Percentiles rank a stretch among this genome's conserved stretches.
These are phyloP conservation scores for Epirrhoe alternata DNA, from an alignment of 2,888 invertebrate genomes.

Conservation along the genomic window DNA sequence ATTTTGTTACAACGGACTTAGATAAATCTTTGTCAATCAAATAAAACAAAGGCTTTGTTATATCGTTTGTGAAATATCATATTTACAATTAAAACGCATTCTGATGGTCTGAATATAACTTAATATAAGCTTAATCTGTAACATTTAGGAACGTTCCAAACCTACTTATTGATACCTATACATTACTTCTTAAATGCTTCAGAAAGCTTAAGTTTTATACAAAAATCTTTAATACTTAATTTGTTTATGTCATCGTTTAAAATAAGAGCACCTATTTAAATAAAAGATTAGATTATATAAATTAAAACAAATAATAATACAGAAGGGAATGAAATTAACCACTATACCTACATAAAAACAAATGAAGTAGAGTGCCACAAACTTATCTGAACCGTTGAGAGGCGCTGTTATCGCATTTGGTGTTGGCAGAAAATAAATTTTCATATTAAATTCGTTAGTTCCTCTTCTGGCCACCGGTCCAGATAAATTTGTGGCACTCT, in stretches of 20 bases:
- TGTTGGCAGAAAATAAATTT: no score
- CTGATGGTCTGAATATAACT: slow-evolving; percentile 20
- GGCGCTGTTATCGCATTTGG: no score
- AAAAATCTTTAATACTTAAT: slow-evolving; percentile 21
- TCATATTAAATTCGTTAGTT: no score
- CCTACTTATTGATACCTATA: slow-evolving; percentile 22
- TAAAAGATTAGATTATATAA: slow-evolving; percentile 17
- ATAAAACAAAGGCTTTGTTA: slow-evolving; percentile 10
- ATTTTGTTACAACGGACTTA: slow-evolving; percentile 34
- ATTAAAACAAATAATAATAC: slow-evolving; percentile 20
- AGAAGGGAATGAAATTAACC: slow-evolving; percentile 15
- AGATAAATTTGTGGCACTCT: no score
- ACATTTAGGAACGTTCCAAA: slow-evolving; percentile 32
- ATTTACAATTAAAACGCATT: slow-evolving; percentile 23
- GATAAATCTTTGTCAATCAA: slow-evolving; percentile 21
- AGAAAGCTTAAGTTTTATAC: slow-evolving; percentile 29
- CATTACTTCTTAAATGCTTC: slow-evolving; percentile 34
- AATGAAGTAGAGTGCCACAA: no score
- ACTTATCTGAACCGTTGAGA: no score
- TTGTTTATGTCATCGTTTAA: slow-evolving; percentile 37
- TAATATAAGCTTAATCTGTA: slow-evolving; percentile 15
- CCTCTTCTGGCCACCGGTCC: no score
- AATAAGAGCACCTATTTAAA: slow-evolving; percentile 39
- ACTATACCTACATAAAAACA: not conserved
- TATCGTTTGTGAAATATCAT: slow-evolving; percentile 21